Evolutionary conservation across 1,140 invertebrate species (phyloP), one percentile per base, ranked within the genome.

Genomic region (Ceratina calcarata): DNA sequence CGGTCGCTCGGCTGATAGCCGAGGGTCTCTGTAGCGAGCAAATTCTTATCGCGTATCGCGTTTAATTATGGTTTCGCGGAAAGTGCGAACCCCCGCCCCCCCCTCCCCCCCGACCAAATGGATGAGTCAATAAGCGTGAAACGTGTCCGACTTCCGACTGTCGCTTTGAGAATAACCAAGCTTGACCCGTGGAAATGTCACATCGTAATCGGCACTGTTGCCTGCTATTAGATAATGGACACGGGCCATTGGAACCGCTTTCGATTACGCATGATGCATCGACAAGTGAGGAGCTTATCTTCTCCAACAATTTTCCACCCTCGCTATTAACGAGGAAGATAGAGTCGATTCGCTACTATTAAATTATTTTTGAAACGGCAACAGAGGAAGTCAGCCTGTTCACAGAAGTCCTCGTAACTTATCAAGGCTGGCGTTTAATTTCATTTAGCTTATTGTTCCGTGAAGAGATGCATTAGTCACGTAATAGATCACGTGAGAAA

Each of bases 201-300:
- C 74, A 27, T 81, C 60, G 73, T 88, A 87, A 78, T 78, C 84
- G 72, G 75, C 69, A 87, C 85, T 84, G 87, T 87, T 85, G 78
- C 85, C 82, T 76, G 84, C 89, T 82, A 86, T 89, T 89, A 89
- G 88, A 87, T 88, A 88, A 90, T 89, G 84, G 87, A 71, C 85
- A 73, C 73, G 78, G 70, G 71, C 89, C 84, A 89, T 90, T 89
- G 87, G 85, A 80, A 68, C 64, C 84, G 82, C 82, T 75, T 82
- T 70, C 77, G 12, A 15, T n/a, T 45, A 45, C 37, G 37, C 70
- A 79, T 86, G 84, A 86, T 83, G 70, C 61, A 72, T 76, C 74
- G 78, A 84, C 69, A 66, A 45, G 58, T 60, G 71, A 75, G 65
- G 61, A 22, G 32, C 71, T 81, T 71, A 81, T 81, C 74, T 45